phyloP scores from a whole-genome alignment of 37 sponge, comb jelly and placozoan genomes.

The Bolinopsis microptera region DNA sequence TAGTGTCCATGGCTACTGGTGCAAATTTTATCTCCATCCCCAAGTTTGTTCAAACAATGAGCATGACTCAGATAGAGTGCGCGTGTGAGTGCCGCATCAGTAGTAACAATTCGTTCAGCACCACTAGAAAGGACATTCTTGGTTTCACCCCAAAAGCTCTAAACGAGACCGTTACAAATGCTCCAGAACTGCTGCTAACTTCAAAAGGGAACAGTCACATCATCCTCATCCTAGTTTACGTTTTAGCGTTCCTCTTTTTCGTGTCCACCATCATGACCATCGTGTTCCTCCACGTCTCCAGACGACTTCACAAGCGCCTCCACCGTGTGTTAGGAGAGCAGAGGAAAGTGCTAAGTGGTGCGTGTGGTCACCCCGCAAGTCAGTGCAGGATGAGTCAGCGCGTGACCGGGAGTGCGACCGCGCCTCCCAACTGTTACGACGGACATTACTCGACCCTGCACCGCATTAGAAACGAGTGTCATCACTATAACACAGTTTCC shows the following conservation, averaged over 20 bases:
- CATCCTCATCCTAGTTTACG: slow-evolving; percentile 19
- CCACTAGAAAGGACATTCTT: not conserved
- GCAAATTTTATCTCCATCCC: slow-evolving; percentile 8
- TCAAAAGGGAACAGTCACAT: not conserved
- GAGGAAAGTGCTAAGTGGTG: not conserved
- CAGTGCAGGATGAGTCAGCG: not conserved
- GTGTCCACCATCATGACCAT: slow-evolving; percentile 8
- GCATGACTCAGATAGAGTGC: not conserved
- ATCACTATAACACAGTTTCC: slow-evolving; percentile 60
- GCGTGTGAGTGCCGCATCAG: slow-evolving; percentile 40
- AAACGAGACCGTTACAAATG: not conserved
- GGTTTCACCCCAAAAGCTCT: not conserved
- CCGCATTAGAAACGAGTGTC: slow-evolving; percentile 27
- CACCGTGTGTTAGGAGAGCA: not conserved
- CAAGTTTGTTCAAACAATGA: not conserved
- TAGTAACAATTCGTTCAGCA: not conserved
- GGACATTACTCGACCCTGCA: slow-evolving; percentile 56
- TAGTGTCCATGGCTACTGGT: slow-evolving; percentile 13
- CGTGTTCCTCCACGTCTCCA: slow-evolving; percentile 51
- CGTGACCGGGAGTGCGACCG: not conserved
- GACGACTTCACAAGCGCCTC: not conserved
- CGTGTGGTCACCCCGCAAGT: not conserved
- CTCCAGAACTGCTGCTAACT: not conserved
- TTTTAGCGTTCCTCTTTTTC: slow-evolving; percentile 29
- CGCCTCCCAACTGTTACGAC: not conserved